phyloP scores from a whole-genome alignment of 2,888 invertebrate genomes.

The Pelosia muscerda region DNA sequence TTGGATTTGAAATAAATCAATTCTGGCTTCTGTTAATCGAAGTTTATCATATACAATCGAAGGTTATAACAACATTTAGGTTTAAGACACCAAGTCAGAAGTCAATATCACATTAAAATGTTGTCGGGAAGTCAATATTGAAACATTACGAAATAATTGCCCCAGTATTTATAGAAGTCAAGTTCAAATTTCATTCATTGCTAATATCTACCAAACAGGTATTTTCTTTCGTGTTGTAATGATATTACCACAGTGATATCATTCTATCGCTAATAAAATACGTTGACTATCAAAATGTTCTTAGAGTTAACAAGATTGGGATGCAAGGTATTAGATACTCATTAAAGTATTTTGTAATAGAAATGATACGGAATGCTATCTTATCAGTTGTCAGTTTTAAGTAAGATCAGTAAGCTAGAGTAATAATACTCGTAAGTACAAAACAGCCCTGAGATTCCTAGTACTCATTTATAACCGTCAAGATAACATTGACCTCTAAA shows the following conservation, averaged over 20 bases:
- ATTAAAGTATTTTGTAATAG: too few relatives aligned
- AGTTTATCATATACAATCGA: background rate
- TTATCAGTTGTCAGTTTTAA: background rate
- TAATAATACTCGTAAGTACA: too few relatives aligned
- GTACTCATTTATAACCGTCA: background rate
- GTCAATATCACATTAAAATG: background rate
- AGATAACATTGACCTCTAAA: constrained; percentile 4
- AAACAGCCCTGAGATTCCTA: too few relatives aligned
- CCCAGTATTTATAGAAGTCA: constrained; percentile 12
- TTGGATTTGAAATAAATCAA: background rate
- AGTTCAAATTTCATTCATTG: constrained; percentile 8
- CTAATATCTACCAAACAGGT: constrained; percentile 3
- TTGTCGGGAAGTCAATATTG: background rate
- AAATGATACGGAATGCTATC: background rate
- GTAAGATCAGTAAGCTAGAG: background rate
- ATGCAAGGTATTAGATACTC: background rate
- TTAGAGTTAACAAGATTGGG: background rate
- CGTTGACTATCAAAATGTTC: background rate
- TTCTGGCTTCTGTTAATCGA: background rate
- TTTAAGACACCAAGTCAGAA: background rate
- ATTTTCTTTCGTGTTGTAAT: constrained; percentile 7
- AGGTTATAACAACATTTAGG: background rate
- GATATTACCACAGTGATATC: background rate
- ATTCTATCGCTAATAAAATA: constrained; percentile 1
- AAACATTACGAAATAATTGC: background rate